These are phyloP conservation scores for Oncorhynchus clarkii DNA, from an alignment of 2,113 vertebrate species.

Conservation along the genomic window DNA sequence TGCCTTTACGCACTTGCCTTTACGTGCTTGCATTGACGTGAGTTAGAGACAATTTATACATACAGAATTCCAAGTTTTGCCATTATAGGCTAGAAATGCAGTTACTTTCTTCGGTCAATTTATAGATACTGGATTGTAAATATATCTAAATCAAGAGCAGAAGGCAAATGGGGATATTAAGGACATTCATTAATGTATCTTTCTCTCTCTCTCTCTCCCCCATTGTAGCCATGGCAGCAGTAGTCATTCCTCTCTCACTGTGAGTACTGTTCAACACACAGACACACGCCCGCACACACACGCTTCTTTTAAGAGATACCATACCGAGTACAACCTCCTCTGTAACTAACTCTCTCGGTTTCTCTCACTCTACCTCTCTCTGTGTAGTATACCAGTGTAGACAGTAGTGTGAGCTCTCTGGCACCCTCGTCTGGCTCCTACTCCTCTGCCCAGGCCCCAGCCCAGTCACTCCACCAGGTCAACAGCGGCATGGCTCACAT, in stretches of 20 bases:
- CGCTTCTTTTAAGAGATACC: neutral
- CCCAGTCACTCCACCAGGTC: slow-evolving; percentile 58
- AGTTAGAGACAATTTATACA: too few relatives aligned
- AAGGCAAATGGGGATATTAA: neutral
- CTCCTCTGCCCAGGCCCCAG: slow-evolving; percentile 69
- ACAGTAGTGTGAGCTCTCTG: slow-evolving; percentile 76
- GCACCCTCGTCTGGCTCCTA: slow-evolving; percentile 80
- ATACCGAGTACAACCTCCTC: too few relatives aligned
- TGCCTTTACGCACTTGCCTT: neutral
- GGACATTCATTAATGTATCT: neutral
- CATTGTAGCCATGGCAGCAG: slow-evolving; percentile 78
- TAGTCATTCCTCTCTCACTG: slow-evolving; percentile 82
- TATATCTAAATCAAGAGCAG: too few relatives aligned
- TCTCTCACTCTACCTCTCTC: neutral
- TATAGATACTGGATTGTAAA: too few relatives aligned
- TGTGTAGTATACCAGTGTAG: slow-evolving; percentile 83
- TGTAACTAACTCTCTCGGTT: neutral
- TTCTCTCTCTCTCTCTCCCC: slow-evolving; percentile 20
- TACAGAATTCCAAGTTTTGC: too few relatives aligned
- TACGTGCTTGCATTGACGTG: too few relatives aligned
- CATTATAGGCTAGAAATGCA: too few relatives aligned
- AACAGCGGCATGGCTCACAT: slow-evolving; percentile 67
- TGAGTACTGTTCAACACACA: slow-evolving; percentile 67
- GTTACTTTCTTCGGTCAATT: too few relatives aligned
- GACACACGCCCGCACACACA: neutral